Evolutionary conservation across 1,140 invertebrate genomes (phyloP).

Genomic region (Eriocheir sinensis): DNA sequence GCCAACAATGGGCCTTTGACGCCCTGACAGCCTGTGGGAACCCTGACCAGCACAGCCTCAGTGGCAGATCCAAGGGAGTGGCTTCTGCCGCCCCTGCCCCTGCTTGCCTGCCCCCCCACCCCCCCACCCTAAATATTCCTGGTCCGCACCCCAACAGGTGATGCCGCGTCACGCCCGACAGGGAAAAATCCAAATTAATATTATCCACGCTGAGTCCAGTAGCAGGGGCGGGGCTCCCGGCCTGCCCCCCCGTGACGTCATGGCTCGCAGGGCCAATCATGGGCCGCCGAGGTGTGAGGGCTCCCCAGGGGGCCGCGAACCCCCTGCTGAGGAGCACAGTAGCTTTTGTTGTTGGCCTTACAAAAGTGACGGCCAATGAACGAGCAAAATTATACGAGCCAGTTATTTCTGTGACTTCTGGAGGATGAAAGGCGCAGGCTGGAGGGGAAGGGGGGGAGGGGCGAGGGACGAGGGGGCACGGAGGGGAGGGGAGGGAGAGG

Average conservation of each 20-base stretch:
- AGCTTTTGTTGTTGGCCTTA: slow-evolving; percentile 47
- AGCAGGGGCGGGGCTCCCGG: slow-evolving; percentile 10
- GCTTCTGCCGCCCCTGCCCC: neutral
- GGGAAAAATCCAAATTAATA: slow-evolving; percentile 58
- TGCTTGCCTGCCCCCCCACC: neutral
- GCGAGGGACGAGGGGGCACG: neutral
- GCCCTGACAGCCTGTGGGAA: slow-evolving; percentile 73
- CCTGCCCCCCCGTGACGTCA: slow-evolving; percentile 64
- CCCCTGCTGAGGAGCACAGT: slow-evolving; percentile 60
- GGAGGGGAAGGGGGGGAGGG: neutral
- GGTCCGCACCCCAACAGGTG: neutral
- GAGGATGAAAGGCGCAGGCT: neutral
- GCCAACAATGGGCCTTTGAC: slow-evolving; percentile 71
- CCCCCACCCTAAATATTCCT: neutral
- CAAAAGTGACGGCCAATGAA: slow-evolving; percentile 40
- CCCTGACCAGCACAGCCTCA: slow-evolving; percentile 44
- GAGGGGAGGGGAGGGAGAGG: neutral
- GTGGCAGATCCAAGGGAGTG: neutral
- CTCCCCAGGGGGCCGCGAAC: slow-evolving; percentile 37
- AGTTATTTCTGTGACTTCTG: slow-evolving; percentile 54
- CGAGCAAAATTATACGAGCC: slow-evolving; percentile 52
- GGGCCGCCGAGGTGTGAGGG: slow-evolving; percentile 56
- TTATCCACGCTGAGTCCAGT: slow-evolving; percentile 12
- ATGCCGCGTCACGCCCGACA: neutral
- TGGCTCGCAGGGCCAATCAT: slow-evolving; percentile 44